Evolutionary conservation across 2,888 invertebrate species (phyloP).

Genomic region (Ochropleura leucogaster): DNA sequence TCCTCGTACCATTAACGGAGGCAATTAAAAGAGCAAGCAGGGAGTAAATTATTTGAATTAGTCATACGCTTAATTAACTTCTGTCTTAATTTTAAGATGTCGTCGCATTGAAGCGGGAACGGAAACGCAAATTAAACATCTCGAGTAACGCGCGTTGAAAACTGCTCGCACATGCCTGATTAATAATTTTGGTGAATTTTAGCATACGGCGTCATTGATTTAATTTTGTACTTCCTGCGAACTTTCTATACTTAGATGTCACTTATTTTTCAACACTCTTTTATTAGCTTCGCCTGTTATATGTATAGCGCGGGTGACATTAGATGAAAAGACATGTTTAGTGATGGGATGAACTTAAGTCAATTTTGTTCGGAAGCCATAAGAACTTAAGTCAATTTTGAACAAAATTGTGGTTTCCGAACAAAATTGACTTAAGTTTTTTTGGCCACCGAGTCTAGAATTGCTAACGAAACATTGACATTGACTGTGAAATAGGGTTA

Average conservation of each 20-base stretch:
- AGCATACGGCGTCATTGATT: constrained; percentile 40
- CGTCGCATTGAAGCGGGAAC: constrained; percentile 48
- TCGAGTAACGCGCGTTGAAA: constrained; percentile 49
- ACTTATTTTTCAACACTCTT: background rate
- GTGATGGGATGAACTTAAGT: no score
- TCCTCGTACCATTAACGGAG: constrained; percentile 27
- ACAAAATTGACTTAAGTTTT: no score
- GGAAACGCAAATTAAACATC: constrained; percentile 65
- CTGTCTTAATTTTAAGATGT: constrained; percentile 60
- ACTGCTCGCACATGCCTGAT: constrained; percentile 27
- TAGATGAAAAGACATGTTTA: no score
- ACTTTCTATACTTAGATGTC: background rate
- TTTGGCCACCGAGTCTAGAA: no score
- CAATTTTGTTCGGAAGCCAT: no score
- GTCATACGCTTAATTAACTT: constrained; percentile 61
- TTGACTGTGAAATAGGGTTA: no score
- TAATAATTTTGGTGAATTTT: constrained; percentile 53
- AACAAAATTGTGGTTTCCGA: no score
- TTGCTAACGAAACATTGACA: no score
- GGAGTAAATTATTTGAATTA: constrained; percentile 51
- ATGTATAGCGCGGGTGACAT: no score
- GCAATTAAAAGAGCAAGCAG: constrained; percentile 27
- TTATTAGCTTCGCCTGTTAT: no score
- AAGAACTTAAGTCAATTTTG: no score
- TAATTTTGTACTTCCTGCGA: constrained; percentile 37